Evolutionary conservation across 2,113 vertebrate genomes (phyloP), one percentile per base, ranked within the genome.

Genomic region (Misgurnus mizolepis): DNA sequence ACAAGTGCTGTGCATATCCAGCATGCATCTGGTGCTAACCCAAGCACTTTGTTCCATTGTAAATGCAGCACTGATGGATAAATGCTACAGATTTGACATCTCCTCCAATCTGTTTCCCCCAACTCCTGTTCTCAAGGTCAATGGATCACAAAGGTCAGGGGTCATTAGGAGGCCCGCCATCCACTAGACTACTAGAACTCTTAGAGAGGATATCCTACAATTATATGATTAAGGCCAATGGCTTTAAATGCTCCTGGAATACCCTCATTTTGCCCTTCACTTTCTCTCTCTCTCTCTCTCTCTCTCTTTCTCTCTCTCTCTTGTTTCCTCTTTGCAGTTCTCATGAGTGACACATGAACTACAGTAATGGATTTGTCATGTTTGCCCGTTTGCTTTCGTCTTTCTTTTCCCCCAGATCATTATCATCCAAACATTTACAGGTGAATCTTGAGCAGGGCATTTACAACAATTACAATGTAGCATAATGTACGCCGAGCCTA

Each of bases 91-190:
- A 17, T 41, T 34, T 47, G 71, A 81, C 73, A 4, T 27, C 50
- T 78, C 64, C 82, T 34, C 82, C 81, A 80, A 56, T 80, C 74
- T 66, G 74, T 39, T 64, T 76, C 41, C 18, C 47, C 72, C 64
- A 84, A 45, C 18, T 76, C 81, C 49, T 41, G 69, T 45, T 69
- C 74, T 67, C 55, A 84, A 82, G 53, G 87, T 80, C 74, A 68
- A 85, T 68, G 66, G 78, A 79, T 27, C 9, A 80, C 45, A 78
- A 75, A 82, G 74, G 80, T 87, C 67, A 88, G 50, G 82, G 85
- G 83, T 86, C 79, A 83, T 82, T 86, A 82, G 22, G 82, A 86
- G 85, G 81, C 79, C 39, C 84, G 83, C 71, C 49, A 34, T 12
- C 56, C 56, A 34, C 15, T 76, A 74, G 70, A 69, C 12, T 9